Conservation (phyloP, 2,888 invertebrate species). For the Xanthia icteritia region DNA sequence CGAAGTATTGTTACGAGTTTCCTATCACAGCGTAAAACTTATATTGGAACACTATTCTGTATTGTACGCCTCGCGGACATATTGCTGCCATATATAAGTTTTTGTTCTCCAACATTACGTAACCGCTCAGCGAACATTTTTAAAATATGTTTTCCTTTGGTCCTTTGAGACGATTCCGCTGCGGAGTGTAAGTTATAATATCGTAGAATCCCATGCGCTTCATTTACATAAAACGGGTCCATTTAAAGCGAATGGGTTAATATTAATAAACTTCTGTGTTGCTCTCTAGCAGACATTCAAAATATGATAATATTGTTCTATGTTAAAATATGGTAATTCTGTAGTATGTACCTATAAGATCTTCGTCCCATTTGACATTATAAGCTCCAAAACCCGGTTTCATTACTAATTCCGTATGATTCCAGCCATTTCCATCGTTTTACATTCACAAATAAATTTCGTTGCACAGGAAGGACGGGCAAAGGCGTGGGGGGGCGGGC, state of each 20-base stretch:
- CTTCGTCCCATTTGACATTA: conserved; percentile 28
- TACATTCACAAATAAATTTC: conserved; percentile 51
- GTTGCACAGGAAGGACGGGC: neutral
- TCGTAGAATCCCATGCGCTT: neutral
- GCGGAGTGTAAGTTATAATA: neutral
- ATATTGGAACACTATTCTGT: conserved; percentile 59
- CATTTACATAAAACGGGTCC: neutral
- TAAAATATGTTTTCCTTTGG: conserved; percentile 19
- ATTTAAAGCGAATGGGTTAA: conserved; percentile 10
- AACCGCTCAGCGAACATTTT: conserved; percentile 26
- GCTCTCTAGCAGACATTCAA: conserved; percentile 9
- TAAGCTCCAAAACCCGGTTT: conserved; percentile 23
- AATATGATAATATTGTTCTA: conserved; percentile 16
- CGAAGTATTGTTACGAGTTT: conserved; percentile 47
- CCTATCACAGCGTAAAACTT: conserved; percentile 54
- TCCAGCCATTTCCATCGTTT: conserved; percentile 40
- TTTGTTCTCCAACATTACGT: conserved; percentile 31
- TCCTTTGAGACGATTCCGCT: neutral
- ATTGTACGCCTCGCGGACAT: conserved; percentile 42
- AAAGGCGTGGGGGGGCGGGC: too few species aligned
- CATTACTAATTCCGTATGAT: conserved; percentile 36
- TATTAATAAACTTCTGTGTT: neutral
- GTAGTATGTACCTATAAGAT: conserved; percentile 19
- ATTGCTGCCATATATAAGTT: conserved; percentile 49
- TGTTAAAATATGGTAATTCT: conserved; percentile 57